phyloP scores from a whole-genome alignment of 2,888 invertebrate species.

The Agrotis segetum region DNA sequence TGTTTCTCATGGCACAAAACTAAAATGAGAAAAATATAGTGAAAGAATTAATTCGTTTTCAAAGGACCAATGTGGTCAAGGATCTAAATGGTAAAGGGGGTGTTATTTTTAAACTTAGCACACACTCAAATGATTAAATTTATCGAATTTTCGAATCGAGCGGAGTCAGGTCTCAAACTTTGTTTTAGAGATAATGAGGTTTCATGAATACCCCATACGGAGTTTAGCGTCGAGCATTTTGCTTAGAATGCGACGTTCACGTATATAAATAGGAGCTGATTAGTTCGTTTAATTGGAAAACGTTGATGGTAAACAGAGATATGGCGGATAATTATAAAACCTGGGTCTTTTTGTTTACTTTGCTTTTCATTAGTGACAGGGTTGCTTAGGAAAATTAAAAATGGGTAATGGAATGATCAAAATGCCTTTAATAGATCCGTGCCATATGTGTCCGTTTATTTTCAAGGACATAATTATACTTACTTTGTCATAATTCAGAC shows the following conservation, averaged over 20 bases:
- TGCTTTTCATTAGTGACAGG: slow-evolving; percentile 1
- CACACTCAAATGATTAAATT: no score
- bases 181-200: slow-evolving; percentile 52
- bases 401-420: not conserved
- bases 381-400: not conserved
- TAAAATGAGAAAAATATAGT: not conserved
- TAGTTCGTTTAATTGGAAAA: slow-evolving; percentile 65
- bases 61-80: not conserved
- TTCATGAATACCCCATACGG: slow-evolving; percentile 53
- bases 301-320: slow-evolving; percentile 55
- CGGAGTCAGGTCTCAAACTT: slow-evolving; percentile 3
- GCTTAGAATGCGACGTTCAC: slow-evolving; percentile 40
- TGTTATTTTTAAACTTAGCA: no score
- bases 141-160: not conserved
- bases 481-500: no score
- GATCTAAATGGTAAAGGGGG: not conserved
- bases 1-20: not conserved
- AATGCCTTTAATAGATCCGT: not conserved
- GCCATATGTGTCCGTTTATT: no score
- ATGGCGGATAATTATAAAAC: slow-evolving; percentile 51
- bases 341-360: slow-evolving; percentile 31
- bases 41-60: not conserved
- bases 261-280: slow-evolving; percentile 61
- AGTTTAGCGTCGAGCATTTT: slow-evolving; percentile 48
- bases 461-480: no score